Conservation (phyloP, 2,888 invertebrate species). For the Diachrysia chrysitis region DNA sequence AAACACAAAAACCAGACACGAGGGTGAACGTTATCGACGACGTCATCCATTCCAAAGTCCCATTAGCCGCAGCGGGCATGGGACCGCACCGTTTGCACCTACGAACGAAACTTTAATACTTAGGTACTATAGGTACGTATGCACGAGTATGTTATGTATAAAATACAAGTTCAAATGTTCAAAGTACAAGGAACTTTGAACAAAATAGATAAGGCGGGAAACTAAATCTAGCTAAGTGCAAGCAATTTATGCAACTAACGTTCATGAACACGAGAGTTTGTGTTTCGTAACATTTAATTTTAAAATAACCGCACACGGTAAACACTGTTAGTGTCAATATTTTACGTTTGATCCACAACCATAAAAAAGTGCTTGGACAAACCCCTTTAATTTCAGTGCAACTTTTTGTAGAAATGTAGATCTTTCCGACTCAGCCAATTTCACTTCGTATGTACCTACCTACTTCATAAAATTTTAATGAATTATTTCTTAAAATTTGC, state of each 20-base stretch:
- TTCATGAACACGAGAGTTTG: not conserved
- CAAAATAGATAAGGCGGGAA: not conserved
- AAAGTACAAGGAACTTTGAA: not conserved
- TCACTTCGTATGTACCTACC: conserved; percentile 43
- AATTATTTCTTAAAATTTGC: conserved; percentile 72
- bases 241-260: not conserved
- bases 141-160: not conserved
- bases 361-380: not conserved
- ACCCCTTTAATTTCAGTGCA: conserved; percentile 7
- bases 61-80: conserved; percentile 70
- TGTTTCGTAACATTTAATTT: not conserved
- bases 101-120: conserved; percentile 15
- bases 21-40: conserved; percentile 74
- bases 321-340: not conserved
- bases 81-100: conserved; percentile 42
- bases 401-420: conserved; percentile 6
- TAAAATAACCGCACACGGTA: not conserved
- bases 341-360: not conserved
- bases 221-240: not conserved
- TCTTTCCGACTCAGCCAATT: conserved; percentile 23
- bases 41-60: conserved; percentile 76
- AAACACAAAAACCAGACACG: conserved; percentile 78
- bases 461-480: conserved; percentile 67
- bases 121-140: not conserved
- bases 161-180: not conserved